Percentiles rank a stretch among this genome's conserved stretches.
phyloP scores from a whole-genome alignment of 2,888 invertebrate species.

The Chloroclystis v-ata region DNA sequence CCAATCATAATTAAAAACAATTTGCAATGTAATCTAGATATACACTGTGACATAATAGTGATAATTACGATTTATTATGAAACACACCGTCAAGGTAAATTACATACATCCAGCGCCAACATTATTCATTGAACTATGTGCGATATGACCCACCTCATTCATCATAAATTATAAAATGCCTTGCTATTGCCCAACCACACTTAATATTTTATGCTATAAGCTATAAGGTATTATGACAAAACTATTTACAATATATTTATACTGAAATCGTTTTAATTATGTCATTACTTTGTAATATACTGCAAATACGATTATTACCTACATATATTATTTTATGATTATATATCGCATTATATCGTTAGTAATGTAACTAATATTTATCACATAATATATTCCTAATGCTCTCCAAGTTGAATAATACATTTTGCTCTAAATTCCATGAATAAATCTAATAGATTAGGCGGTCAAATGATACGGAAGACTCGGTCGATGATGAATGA shows the following conservation, averaged over 20 bases:
- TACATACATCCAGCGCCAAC: slow-evolving; percentile 7
- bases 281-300: too few relatives aligned
- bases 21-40: slow-evolving; percentile 12
- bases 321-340: too few relatives aligned
- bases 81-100: slow-evolving; percentile 16
- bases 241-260: too few relatives aligned
- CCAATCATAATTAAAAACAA: slow-evolving; percentile 5
- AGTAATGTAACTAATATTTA: too few relatives aligned
- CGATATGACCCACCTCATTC: slow-evolving; percentile 1
- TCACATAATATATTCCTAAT: too few relatives aligned
- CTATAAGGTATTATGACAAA: too few relatives aligned
- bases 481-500: not conserved
- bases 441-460: not conserved
- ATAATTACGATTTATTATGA: slow-evolving; percentile 14
- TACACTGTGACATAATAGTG: slow-evolving; percentile 17
- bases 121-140: slow-evolving; percentile 2
- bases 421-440: not conserved
- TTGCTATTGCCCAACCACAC: not conserved
- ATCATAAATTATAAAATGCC: not conserved
- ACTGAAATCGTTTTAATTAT: too few relatives aligned
- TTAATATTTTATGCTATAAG: too few relatives aligned
- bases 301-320: too few relatives aligned
- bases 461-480: not conserved
- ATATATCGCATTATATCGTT: too few relatives aligned
- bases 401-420: too few relatives aligned